These are phyloP conservation scores for Zophobas atratus DNA, from an alignment of 1,140 invertebrate species.

Conservation along the genomic window DNA sequence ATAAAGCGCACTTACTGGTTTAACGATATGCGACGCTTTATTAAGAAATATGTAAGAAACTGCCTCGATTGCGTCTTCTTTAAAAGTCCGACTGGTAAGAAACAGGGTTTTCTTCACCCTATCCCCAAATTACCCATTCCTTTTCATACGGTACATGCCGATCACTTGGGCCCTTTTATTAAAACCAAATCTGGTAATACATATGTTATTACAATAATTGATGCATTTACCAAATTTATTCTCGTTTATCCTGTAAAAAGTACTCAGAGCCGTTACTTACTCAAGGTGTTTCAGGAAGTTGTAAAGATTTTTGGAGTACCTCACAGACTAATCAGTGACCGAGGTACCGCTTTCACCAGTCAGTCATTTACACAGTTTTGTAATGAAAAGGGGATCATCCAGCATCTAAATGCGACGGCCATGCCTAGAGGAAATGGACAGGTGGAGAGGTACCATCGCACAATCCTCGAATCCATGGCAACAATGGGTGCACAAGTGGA, in stretches of 20 bases:
- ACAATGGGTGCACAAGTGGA: too few relatives aligned
- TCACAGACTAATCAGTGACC: constrained; percentile 56
- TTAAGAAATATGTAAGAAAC: constrained; percentile 43
- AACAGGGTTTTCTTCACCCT: constrained; percentile 35
- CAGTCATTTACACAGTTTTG: constrained; percentile 57
- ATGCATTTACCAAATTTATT: constrained; percentile 53
- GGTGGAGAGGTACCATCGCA: constrained; percentile 58
- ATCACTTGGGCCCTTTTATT: constrained; percentile 48
- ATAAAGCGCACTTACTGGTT: constrained; percentile 47
- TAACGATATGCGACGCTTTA: constrained; percentile 33
- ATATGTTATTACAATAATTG: constrained; percentile 35
- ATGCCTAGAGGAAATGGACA: constrained; percentile 61
- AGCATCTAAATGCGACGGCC: constrained; percentile 55
- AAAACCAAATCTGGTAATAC: constrained; percentile 18
- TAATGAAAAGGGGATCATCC: constrained; percentile 49
- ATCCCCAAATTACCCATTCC: constrained; percentile 41
- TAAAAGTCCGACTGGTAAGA: constrained; percentile 19
- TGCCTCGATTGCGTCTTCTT: constrained; percentile 45
- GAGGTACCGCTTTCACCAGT: constrained; percentile 58
- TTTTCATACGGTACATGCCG: too few relatives aligned
- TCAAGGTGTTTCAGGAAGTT: constrained; percentile 43
- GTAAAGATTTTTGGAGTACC: constrained; percentile 57
- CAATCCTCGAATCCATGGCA: constrained; percentile 52
- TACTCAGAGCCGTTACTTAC: constrained; percentile 53
- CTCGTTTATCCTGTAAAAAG: constrained; percentile 55